A percentile compares a stretch with the other conserved stretches of the same genome.
Conservation (phyloP, 1,140 invertebrate genomes). For the Brachionus rotundiformis region DNA sequence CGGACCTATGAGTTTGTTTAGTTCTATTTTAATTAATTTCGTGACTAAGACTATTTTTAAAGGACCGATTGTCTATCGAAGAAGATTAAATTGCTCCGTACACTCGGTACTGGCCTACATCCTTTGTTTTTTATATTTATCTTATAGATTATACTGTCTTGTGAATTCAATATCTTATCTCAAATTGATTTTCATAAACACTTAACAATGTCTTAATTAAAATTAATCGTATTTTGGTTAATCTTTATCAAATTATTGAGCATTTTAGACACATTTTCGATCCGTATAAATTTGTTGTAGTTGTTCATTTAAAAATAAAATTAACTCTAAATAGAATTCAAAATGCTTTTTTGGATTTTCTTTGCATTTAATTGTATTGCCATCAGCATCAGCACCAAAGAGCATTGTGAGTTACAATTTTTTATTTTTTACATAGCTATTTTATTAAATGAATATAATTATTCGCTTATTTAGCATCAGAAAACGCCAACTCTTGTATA, state of each 20-base stretch:
- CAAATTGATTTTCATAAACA: slow-evolving; percentile 6
- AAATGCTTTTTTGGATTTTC: slow-evolving; percentile 13
- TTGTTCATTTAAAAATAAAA: neutral
- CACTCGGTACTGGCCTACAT: neutral
- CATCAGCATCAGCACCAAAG: neutral
- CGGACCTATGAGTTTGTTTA: neutral
- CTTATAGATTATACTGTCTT: neutral
- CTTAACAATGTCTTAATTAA: neutral
- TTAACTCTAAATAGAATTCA: neutral
- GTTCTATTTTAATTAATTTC: slow-evolving; percentile 43
- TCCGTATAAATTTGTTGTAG: neutral
- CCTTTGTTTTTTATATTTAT: neutral
- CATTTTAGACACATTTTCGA: neutral
- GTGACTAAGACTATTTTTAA: slow-evolving; percentile 12
- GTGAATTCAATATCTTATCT: slow-evolving; percentile 6
- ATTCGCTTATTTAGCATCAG: slow-evolving; percentile 39
- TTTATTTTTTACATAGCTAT: no score
- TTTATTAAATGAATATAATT: no score
- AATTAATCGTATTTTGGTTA: neutral
- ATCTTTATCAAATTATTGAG: slow-evolving; percentile 12
- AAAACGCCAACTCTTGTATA: slow-evolving; percentile 46
- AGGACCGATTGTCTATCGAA: neutral
- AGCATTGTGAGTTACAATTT: slow-evolving; percentile 4
- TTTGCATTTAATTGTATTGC: neutral
- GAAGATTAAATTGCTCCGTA: neutral